Evolutionary conservation across 2,797 vertebrate species (phyloP), one percentile per base, ranked within the genome.

Genomic region (Okamejei kenojei): DNA sequence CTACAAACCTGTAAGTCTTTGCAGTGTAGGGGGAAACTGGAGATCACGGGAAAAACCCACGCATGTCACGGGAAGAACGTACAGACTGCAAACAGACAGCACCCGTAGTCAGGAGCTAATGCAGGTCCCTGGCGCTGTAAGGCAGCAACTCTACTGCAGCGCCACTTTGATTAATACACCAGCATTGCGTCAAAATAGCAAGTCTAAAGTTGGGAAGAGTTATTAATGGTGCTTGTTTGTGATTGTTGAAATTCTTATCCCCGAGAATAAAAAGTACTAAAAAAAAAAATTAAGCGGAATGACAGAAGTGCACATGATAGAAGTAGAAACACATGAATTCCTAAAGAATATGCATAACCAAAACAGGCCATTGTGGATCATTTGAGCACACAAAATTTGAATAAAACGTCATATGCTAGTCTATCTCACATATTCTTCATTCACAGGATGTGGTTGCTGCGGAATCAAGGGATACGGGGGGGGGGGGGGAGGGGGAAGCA

Each of bases 181-280:
- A 71, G 17, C 29, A n/a, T 68, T 38, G 19, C 32, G n/a, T 68
- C n/a, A 35, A 68, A 58, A 88, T 84, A 23, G 1, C 13, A 10
- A 58, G 38, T 82, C 21, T 21, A 68, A 90, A 26, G 23, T 23
- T 38, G 61, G 84, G 63, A 88, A 58, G 54, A 26, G 0, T 86
- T 86, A 38, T 38, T 38, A n/a, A 61, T 1, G 19, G 15, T 17
- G 32, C n/a, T 65, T 86, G 63, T 63, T 15, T 19, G 6, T 65
- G 58, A 86, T 86, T n/a, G 7, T 84, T 84, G 61, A 86, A 15
- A 86, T 86, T 63, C 29, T 65, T 32, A 86, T 86, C 82, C 54
- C 26, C 0, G 29, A 86, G 58, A 61, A 65, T 7, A 86, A 15
- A 84, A 84, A 58, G 10, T 23, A 81, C 11, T 29, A 84, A 26